Percentiles rank a stretch among this genome's conserved stretches.
Evolutionary conservation across 2,888 invertebrate species (phyloP).

Genomic region (Eilema depressum): DNA sequence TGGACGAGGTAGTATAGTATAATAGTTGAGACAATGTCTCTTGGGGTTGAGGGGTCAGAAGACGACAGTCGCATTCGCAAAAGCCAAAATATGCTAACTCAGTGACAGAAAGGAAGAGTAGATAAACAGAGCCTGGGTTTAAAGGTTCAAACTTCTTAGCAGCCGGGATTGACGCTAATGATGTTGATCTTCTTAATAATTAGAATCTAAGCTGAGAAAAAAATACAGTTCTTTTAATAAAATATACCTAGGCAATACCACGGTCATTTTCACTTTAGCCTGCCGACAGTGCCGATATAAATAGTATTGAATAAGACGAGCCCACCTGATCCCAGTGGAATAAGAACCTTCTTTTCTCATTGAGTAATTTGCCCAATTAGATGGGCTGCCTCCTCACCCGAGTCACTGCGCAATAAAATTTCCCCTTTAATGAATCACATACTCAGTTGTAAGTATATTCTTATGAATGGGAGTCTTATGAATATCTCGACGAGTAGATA

Average conservation of each 20-base stretch:
- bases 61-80: too few relatives aligned
- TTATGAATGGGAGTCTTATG: conserved; percentile 14
- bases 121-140: too few relatives aligned
- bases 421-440: conserved; percentile 56
- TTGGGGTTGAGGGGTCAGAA: too few relatives aligned
- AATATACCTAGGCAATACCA: conserved; percentile 11
- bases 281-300: conserved; percentile 17
- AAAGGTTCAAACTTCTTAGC: too few relatives aligned
- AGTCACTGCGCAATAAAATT: conserved; percentile 74
- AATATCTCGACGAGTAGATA: conserved; percentile 11
- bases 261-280: conserved; percentile 12
- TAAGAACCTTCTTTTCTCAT: conserved; percentile 59
- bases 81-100: too few relatives aligned
- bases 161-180: too few relatives aligned
- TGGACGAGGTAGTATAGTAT: too few relatives aligned
- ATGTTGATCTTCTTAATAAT: not conserved
- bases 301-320: conserved; percentile 23
- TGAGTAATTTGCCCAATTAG: conserved; percentile 80
- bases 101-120: too few relatives aligned
- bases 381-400: conserved; percentile 68
- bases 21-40: too few relatives aligned
- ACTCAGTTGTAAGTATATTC: conserved; percentile 25
- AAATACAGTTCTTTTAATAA: conserved; percentile 11
- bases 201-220: not conserved
- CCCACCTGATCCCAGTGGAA: conserved; percentile 38